Base-by-base conservation (phyloP, 1,140 invertebrate genomes). In the Chironomus tepperi region DNA sequence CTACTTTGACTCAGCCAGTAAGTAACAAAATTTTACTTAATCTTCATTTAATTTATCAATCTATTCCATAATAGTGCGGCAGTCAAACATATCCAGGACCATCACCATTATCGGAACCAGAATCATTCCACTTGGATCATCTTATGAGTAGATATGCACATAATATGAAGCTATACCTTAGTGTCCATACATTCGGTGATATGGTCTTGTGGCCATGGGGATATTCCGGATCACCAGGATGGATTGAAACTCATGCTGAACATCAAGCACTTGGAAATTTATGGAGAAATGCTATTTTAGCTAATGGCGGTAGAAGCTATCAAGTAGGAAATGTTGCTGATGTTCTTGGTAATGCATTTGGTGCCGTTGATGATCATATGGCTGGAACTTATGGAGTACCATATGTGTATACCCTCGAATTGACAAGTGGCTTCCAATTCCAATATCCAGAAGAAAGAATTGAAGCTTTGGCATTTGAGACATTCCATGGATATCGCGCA, bases 181-280 rank as follows among this genome's bases (percentile, higher is more conserved):
- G 88, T 1, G 80, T 91, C 47, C 90, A 91, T 73, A 86, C 86
- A 65, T 87, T 83, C 74, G 87, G 86, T 18, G 83, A 85, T 78
- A 85, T 86, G 76, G 79, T 88, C n/a, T 77, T 90, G 12, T 88
- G 88, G 76, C 89, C 89, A 1, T 90, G 87, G 84, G 89, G 88
- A 7, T 89, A 85, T 75, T 86, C 86, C 57, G 78, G 77, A 34
- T 77, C 75, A 7, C 65, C 65, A 10, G 65, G 65, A 6, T 70
- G 16, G 19, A 21, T 21, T 19, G 7, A 1, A 9, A 70, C 16
- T 19, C 19, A 21, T 18, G 16, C 7, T 5, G 65, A 70, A 1
- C 65, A 70, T 70, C 65, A 70, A 8, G 16, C 16, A 18, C 19
- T 70, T 8, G 65, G 65, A 18, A 2, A 18, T 7, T 10, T 18